Evolutionary conservation across 2,888 invertebrate genomes (phyloP), one percentile per base, ranked within the genome.

Genomic region (Tridacna gigas): DNA sequence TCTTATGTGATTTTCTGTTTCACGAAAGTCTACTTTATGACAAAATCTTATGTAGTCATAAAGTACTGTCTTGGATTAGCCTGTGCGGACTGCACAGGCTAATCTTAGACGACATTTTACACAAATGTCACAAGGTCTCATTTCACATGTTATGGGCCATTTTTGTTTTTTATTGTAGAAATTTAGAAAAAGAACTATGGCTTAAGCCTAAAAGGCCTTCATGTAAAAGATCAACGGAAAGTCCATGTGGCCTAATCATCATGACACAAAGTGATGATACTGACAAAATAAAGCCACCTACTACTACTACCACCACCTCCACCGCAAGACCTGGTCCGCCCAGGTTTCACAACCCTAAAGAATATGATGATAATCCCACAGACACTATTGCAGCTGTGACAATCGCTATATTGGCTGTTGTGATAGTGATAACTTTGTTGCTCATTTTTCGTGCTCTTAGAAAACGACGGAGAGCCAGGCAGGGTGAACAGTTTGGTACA

Each of bases 311-410:
- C 11, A 28, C 67, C 13, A 45, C 69, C 20, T 7, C 56, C 12
- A 28, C 77, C 1, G n/a, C 25, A 18, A 26, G n/a, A 56, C 66
- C 60, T 51, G 77, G 67, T 26, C 60, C 60, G 18, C 77, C 77
- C 0, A 47, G 63, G 15, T 63, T 66, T 61, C 71, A 73, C 18
- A 73, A 77, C 51, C 80, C 80, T 47, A 74, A 74, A 22, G 80
- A 77, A 7, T 60, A 77, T 45, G 77, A 71, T 22, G 66, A 74
- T 65, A 82, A 82, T 56, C 79, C 90, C 7, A 89, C 90, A 37
- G 89, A 88, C 76, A 89, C 88, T 7, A 83, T 90, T 20, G 89
- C 91, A 13, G 90, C 91, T 13, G 80, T 89, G 56, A 90, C 91
- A n/a, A 89, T 90, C 65, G 89, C 90, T 5, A 77, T 90, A 18